phyloP scores from a whole-genome alignment of 2,888 invertebrate species.

The Caenorhabditis japonica region DNA sequence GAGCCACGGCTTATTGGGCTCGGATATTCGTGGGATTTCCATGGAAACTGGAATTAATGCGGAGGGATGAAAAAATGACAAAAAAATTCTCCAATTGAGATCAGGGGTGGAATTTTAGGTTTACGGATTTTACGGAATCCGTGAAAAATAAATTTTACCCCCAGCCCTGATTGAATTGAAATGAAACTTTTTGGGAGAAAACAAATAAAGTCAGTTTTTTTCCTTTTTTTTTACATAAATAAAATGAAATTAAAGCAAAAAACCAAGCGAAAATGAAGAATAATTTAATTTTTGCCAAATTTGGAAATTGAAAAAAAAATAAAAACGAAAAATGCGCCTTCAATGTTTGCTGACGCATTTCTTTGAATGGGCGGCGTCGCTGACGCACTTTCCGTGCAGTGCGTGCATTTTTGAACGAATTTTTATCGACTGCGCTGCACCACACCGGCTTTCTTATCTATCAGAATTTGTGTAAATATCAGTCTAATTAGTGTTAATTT shows the following conservation, averaged over 20 bases:
- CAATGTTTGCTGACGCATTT: constrained; percentile 24
- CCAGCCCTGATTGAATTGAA: too few species aligned
- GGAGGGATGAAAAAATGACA: too few species aligned
- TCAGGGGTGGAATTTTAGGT: too few species aligned
- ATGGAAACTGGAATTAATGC: too few species aligned
- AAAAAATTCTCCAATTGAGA: too few species aligned
- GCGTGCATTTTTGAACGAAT: constrained; percentile 50
- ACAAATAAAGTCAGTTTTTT: too few species aligned
- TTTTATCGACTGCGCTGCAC: constrained; percentile 15
- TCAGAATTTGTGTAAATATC: background rate
- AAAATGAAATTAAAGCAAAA: too few species aligned
- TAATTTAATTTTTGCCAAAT: background rate
- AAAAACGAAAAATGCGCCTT: background rate
- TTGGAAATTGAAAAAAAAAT: background rate
- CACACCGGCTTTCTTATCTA: constrained; percentile 37
- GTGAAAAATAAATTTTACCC: too few species aligned
- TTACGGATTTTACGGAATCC: too few species aligned
- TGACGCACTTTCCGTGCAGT: constrained; percentile 41
- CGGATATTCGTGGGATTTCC: constrained; percentile 14
- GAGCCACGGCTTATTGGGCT: constrained; percentile 28
- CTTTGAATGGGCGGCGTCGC: constrained; percentile 35
- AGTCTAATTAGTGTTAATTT: constrained; percentile 9
- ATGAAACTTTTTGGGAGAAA: too few species aligned
- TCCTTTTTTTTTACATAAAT: constrained; percentile 5
- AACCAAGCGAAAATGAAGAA: too few species aligned